Conservation (phyloP, 1,140 invertebrate genomes). For the Dinothrombium tinctorium region DNA sequence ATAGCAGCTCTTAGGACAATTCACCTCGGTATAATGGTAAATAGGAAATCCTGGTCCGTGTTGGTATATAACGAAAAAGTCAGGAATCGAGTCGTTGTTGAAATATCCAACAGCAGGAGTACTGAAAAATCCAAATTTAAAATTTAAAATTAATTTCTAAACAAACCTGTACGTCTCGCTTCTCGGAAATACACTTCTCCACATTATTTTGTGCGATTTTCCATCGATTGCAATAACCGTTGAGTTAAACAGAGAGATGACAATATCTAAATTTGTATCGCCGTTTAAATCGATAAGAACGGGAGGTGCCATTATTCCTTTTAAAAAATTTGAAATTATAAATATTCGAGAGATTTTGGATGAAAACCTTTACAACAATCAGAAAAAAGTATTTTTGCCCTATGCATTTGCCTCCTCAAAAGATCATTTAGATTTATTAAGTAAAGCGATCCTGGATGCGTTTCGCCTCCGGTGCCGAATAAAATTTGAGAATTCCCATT, state of each 20-base stretch:
- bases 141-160: neutral
- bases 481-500: conserved; percentile 34
- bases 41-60: conserved; percentile 43
- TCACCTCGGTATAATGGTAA: conserved; percentile 45
- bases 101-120: conserved; percentile 55
- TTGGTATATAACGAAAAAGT: conserved; percentile 56
- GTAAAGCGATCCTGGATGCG: conserved; percentile 42
- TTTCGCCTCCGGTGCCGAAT: conserved; percentile 47
- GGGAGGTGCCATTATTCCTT: conserved; percentile 34
- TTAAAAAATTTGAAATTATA: conserved; percentile 12
- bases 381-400: conserved; percentile 1
- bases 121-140: conserved; percentile 24
- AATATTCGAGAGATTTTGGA: neutral
- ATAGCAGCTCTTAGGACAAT: conserved; percentile 3
- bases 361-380: conserved; percentile 9
- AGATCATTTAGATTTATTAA: conserved; percentile 31
- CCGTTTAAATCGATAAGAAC: conserved; percentile 46
- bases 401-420: conserved; percentile 24
- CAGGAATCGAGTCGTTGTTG: conserved; percentile 50
- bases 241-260: conserved; percentile 38
- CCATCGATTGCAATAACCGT: conserved; percentile 47
- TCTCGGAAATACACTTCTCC: conserved; percentile 41
- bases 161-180: conserved; percentile 27
- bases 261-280: conserved; percentile 44
- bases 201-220: conserved; percentile 34